Conservation (phyloP, 2,888 invertebrate species). For the Cancer borealis region DNA sequence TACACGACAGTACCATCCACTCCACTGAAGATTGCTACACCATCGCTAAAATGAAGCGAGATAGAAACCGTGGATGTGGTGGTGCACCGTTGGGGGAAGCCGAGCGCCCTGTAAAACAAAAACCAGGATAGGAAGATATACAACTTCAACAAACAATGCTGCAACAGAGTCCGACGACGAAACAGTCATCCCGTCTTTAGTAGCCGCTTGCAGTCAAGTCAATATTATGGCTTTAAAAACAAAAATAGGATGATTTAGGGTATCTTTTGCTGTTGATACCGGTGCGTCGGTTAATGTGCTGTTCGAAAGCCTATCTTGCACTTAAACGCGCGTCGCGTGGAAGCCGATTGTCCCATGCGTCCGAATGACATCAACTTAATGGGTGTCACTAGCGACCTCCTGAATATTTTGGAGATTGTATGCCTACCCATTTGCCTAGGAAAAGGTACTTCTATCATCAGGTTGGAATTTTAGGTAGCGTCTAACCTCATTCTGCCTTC, state of each 20-base stretch:
- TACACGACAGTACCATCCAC: background rate
- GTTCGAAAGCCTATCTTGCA: background rate
- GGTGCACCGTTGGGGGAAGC: background rate
- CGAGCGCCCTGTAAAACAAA: background rate
- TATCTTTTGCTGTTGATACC: background rate
- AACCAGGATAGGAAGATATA: background rate
- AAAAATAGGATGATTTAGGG: no score
- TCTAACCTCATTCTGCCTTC: background rate
- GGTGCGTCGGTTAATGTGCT: background rate
- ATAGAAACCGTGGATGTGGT: background rate
- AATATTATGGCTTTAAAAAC: no score
- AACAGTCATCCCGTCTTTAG: background rate
- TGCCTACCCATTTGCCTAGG: background rate
- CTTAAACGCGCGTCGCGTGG: background rate
- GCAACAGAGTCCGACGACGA: background rate
- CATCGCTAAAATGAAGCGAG: background rate
- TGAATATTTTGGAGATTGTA: slow-evolving; percentile 20
- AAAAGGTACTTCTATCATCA: background rate
- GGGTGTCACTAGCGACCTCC: background rate
- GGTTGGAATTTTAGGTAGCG: background rate
- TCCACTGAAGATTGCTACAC: background rate
- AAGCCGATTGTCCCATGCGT: background rate
- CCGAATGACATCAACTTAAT: background rate
- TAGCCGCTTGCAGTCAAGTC: background rate
- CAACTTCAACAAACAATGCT: background rate